These are phyloP conservation scores for Lepidotrigona ventralis DNA, from an alignment of 1,140 invertebrate species.

Conservation along the genomic window DNA sequence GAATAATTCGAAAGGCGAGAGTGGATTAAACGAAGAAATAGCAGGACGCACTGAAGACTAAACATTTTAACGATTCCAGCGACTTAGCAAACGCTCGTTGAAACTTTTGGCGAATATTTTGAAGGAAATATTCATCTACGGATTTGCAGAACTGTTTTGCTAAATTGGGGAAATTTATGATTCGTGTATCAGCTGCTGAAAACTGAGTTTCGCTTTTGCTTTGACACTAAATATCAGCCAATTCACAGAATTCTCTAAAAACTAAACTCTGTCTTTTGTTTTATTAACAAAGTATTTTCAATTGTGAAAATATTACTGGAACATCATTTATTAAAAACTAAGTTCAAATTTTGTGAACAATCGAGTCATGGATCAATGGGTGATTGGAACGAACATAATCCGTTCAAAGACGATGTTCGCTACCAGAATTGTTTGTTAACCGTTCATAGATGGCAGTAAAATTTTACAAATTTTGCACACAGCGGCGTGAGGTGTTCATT, in stretches of 20 bases:
- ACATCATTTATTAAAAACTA: no score
- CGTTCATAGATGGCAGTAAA: no score
- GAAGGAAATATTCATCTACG: no score
- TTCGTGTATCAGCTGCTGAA: neutral
- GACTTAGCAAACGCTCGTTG: neutral
- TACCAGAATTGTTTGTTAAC: no score
- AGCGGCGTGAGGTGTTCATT: no score
- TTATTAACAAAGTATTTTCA: neutral
- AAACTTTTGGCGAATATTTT: neutral
- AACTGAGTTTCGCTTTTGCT: neutral
- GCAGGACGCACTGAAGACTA: neutral
- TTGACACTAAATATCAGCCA: neutral
- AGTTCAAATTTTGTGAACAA: no score
- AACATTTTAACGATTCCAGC: neutral
- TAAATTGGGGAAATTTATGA: neutral
- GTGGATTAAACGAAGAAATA: neutral
- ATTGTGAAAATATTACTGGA: neutral
- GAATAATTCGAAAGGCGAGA: slow-evolving; percentile 4
- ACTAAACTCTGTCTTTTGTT: no score
- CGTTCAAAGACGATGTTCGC: no score
- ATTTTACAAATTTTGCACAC: no score
- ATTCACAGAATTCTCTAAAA: neutral
- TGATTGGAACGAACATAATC: no score
- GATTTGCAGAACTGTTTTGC: neutral
- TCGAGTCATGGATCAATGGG: no score